These are phyloP conservation scores for Caranx melampygus DNA, from an alignment of 2,113 vertebrate species.

Conservation along the genomic window DNA sequence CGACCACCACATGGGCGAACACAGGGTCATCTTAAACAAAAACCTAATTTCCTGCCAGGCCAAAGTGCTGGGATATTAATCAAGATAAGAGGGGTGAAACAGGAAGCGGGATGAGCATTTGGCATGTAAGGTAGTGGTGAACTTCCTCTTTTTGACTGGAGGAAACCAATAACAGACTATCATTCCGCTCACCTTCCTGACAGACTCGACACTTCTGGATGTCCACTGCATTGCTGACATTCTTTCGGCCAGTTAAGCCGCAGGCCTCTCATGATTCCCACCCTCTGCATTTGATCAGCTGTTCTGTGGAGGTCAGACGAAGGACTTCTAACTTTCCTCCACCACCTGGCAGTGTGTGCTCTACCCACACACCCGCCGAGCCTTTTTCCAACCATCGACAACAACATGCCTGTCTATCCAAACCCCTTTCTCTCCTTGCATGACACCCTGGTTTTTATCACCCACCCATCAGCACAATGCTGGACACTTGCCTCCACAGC, in stretches of 20 bases:
- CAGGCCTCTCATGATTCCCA: conserved; percentile 11
- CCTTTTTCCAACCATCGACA: conserved; percentile 33
- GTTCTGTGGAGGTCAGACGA: conserved; percentile 42
- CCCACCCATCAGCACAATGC: conserved; percentile 73
- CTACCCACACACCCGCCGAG: conserved; percentile 23
- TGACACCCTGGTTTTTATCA: conserved; percentile 56
- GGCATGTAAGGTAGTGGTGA: conserved; percentile 49
- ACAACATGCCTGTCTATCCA: conserved; percentile 67
- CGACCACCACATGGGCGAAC: conserved; percentile 4
- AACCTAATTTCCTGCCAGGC: conserved; percentile 66
- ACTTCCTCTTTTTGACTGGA: conserved; percentile 45
- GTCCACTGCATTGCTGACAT: conserved; percentile 55
- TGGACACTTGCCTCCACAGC: conserved; percentile 70
- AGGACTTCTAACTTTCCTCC: conserved; percentile 18
- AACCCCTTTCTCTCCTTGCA: conserved; percentile 41
- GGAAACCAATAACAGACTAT: conserved; percentile 21
- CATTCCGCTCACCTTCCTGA: background rate
- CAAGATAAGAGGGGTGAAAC: conserved; percentile 56
- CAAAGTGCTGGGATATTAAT: conserved; percentile 56
- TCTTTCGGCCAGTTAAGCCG: conserved; percentile 28
- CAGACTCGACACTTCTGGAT: conserved; percentile 33
- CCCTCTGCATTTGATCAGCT: conserved; percentile 59
- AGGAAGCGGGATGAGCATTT: conserved; percentile 66
- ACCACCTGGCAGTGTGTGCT: background rate
- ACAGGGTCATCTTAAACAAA: conserved; percentile 50